Evolutionary conservation across 2,113 vertebrate species (phyloP), one percentile per base, ranked within the genome.

Genomic region (Mola mola): DNA sequence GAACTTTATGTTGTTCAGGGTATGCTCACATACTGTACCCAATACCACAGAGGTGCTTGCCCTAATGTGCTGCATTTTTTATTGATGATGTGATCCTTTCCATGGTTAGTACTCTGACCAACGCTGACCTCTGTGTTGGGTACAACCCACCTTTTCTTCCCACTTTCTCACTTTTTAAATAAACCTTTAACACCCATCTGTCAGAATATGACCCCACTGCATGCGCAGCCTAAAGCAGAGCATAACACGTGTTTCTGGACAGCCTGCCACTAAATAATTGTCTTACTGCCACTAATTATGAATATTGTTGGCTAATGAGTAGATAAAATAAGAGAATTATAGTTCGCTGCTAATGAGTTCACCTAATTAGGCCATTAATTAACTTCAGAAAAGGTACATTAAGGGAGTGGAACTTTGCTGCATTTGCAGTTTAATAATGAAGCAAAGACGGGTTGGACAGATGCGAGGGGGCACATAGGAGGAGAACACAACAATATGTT

Each of bases 331-430:
- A 62, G 76, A 86, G 57, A 85, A 83, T 86, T 85, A 79, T 61
- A 72, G 68, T 69, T 78, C 66, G 50, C 46, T 12, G 37, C 84
- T 90, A 90, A 90, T 83, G 76, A 88, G 78, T 69, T 81, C 66
- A 71, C 49, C 72, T 89, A 87, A 90, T 89, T 88, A 79, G 75
- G 50, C 52, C 66, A 53, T 81, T 90, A 81, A 85, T 90, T 90
- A 85, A 65, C 59, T 83, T 41, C 56, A 68, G 49, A 69, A 81
- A 75, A 80, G 67, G 68, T 72, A 46, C 43, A 34, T 59, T 62
- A 74, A 24, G 29, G 59, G 47, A 47, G 53, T 31, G 9, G 53
- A 74, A 78, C 61, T 47, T 68, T 62, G 76, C 71, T 72, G 75
- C 55, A 56, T 73, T 22, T 63, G 72, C 46, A 66, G 33, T 83